phyloP scores from a whole-genome alignment of 2,888 invertebrate genomes.

The Icerya purchasi region DNA sequence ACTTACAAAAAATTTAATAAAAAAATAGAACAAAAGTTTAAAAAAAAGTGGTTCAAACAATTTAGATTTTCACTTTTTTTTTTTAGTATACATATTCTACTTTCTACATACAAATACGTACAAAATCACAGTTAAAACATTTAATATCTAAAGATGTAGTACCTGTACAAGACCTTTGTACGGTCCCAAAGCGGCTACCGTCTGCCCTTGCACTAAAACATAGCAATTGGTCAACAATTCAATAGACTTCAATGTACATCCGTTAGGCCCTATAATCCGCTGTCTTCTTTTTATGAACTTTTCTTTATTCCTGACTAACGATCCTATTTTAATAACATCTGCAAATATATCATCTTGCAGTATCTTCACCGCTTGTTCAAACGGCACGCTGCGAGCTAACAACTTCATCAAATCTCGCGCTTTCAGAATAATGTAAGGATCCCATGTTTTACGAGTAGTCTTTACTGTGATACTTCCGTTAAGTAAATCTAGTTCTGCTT shows the following conservation, averaged over 20 bases:
- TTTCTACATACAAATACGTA: no score
- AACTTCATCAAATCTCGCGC: slow-evolving; percentile 89
- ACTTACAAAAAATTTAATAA: no score
- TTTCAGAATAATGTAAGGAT: slow-evolving; percentile 90
- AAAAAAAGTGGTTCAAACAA: no score
- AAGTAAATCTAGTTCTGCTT: slow-evolving; percentile 73
- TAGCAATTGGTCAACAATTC: slow-evolving; percentile 91
- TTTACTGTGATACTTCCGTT: slow-evolving; percentile 86
- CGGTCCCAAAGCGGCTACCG: slow-evolving; percentile 89
- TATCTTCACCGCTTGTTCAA: slow-evolving; percentile 76
- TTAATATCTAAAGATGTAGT: no score
- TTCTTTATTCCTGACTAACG: slow-evolving; percentile 69
- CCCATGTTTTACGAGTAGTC: slow-evolving; percentile 94
- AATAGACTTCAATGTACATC: slow-evolving; percentile 92
- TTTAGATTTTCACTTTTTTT: no score
- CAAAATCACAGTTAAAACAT: no score
- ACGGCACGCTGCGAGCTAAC: slow-evolving; percentile 84
- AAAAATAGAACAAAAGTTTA: no score
- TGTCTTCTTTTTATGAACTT: slow-evolving; percentile 88
- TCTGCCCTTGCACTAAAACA: slow-evolving; percentile 89
- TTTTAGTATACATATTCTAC: no score
- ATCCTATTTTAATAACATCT: slow-evolving; percentile 92
- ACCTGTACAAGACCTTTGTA: slow-evolving; percentile 64
- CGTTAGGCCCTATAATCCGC: slow-evolving; percentile 86
- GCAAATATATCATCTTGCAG: slow-evolving; percentile 75